Evolutionary conservation across 2,113 vertebrate genomes (phyloP).

Genomic region (Myrmophylax atrothorax): DNA sequence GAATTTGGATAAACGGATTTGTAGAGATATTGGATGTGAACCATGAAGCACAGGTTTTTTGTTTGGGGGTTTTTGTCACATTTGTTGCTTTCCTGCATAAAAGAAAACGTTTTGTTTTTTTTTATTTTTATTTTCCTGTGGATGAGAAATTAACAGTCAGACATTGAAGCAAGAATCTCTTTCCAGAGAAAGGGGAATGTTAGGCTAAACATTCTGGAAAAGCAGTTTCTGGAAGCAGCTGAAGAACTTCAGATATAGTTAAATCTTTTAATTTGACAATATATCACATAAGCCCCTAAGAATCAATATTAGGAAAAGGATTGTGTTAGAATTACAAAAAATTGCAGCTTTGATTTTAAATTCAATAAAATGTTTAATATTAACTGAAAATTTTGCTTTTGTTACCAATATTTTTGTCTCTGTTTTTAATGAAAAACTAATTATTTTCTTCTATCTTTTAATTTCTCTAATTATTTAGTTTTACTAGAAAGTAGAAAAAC

Average conservation of each 20-base stretch:
- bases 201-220: not conserved
- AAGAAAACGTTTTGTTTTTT: not conserved
- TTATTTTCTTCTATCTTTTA: not conserved
- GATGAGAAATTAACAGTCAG: not conserved
- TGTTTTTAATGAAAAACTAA: not conserved
- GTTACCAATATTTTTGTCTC: not conserved
- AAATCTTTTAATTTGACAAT: not conserved
- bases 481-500: not conserved
- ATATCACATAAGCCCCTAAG: not conserved
- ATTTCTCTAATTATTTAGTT: not conserved
- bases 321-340: not conserved
- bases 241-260: not conserved
- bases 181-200: not conserved
- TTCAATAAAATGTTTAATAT: not conserved
- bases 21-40: constrained; percentile 4
- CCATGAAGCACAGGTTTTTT: not conserved
- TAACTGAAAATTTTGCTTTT: not conserved
- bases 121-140: not conserved
- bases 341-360: not conserved
- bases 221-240: not conserved
- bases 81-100: not conserved
- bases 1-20: constrained; percentile 12
- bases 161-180: not conserved
- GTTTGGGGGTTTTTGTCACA: not conserved
- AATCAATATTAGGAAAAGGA: not conserved